These are phyloP conservation scores for Terebella lapidaria DNA, from an alignment of 2,888 invertebrate genomes.

Conservation along the genomic window DNA sequence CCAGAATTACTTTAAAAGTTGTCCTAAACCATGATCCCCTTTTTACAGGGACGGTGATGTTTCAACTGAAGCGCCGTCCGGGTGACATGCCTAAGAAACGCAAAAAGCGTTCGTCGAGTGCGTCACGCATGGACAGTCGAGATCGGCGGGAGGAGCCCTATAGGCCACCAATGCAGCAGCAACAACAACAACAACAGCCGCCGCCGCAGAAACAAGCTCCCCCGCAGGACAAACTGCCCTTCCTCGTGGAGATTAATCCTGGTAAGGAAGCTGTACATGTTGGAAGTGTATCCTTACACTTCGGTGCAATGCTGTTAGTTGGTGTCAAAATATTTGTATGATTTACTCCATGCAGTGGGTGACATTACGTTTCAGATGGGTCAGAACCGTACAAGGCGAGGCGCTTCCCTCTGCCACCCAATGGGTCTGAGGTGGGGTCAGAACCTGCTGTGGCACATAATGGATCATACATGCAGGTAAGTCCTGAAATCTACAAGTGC, in stretches of 20 bases:
- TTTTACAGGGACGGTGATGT: neutral
- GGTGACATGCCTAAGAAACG: neutral
- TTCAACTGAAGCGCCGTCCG: neutral
- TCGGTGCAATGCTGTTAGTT: too few relatives aligned
- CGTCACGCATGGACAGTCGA: neutral
- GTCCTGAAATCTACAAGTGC: too few relatives aligned
- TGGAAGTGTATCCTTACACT: too few relatives aligned
- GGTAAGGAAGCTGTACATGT: constrained; percentile 29
- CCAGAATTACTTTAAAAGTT: too few relatives aligned
- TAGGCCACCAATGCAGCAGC: too few relatives aligned
- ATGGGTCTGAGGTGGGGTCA: constrained; percentile 70
- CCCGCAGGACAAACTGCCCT: constrained; percentile 56
- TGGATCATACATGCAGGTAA: constrained; percentile 55
- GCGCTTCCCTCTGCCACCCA: constrained; percentile 60
- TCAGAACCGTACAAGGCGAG: constrained; percentile 56
- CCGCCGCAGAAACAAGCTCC: neutral
- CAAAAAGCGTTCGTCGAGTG: neutral
- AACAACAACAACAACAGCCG: too few relatives aligned
- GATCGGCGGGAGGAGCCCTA: neutral
- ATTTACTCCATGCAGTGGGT: too few relatives aligned
- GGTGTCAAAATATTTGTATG: too few relatives aligned
- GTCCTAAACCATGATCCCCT: too few relatives aligned
- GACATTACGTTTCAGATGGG: constrained; percentile 45
- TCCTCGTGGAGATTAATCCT: constrained; percentile 72
- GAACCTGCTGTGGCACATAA: constrained; percentile 58